Percentiles rank a stretch among this genome's conserved stretches.
phyloP scores from a whole-genome alignment of 2,797 vertebrate species.

The Arrhamphus sclerolepis region DNA sequence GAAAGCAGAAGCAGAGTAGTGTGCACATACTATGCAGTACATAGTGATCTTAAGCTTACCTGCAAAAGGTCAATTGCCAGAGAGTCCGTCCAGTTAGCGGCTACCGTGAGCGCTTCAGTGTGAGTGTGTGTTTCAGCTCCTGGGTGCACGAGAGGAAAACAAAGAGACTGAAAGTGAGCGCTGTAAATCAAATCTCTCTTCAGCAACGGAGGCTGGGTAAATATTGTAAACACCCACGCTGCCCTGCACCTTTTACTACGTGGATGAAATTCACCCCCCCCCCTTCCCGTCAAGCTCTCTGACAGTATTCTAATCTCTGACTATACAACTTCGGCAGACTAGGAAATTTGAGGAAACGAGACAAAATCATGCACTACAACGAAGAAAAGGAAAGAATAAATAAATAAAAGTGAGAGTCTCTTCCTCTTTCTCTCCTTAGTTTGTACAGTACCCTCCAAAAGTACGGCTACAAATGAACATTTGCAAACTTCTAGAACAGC shows the following conservation, averaged over 20 bases:
- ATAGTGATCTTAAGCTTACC: constrained; percentile 64
- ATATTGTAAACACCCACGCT: constrained; percentile 55
- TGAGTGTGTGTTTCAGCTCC: constrained; percentile 80
- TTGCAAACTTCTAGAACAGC: too few species aligned
- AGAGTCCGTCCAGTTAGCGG: constrained; percentile 86
- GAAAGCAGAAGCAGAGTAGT: too few species aligned
- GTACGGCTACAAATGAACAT: too few species aligned
- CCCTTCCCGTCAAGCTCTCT: constrained; percentile 7
- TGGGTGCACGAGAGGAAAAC: constrained; percentile 43
- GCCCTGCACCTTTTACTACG: constrained; percentile 55
- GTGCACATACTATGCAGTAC: too few species aligned
- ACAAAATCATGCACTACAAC: constrained; percentile 8
- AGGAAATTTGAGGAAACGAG: neutral
- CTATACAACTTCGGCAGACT: neutral
- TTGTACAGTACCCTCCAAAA: too few species aligned
- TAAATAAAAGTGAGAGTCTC: too few species aligned
- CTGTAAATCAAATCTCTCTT: constrained; percentile 38
- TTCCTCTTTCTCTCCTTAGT: neutral
- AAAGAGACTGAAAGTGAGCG: constrained; percentile 36
- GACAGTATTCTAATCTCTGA: neutral
- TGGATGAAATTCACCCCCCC: constrained; percentile 42
- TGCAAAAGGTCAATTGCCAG: constrained; percentile 88
- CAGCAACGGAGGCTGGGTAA: constrained; percentile 36
- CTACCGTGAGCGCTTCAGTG: constrained; percentile 83
- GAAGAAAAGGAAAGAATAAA: neutral